phyloP scores from a whole-genome alignment of 37 sponge, comb jelly and placozoan genomes.

The Diacarnus erythraeanus region DNA sequence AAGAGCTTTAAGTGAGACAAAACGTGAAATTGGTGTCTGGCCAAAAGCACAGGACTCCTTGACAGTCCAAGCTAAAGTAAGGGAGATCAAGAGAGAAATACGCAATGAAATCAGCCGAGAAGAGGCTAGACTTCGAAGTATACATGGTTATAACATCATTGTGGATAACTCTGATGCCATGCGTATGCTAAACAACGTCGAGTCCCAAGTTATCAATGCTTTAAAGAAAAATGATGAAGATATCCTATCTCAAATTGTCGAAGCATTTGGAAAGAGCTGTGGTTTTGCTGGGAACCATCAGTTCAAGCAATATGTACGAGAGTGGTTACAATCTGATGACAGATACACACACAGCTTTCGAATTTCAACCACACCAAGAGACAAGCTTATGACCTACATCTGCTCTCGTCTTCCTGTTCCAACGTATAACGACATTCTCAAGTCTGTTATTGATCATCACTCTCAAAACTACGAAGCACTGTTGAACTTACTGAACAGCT shows the following conservation, averaged over 20 bases:
- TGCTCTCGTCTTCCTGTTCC: neutral
- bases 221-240: neutral
- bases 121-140: neutral
- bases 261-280: neutral
- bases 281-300: neutral
- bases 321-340: neutral
- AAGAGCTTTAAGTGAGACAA: neutral
- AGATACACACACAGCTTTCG: too few species aligned
- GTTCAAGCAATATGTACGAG: neutral
- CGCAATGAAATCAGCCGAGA: neutral
- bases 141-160: neutral
- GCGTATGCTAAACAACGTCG: neutral
- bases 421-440: slow-evolving; percentile 11
- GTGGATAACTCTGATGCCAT: neutral
- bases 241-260: neutral
- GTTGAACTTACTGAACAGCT: neutral
- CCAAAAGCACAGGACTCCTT: slow-evolving; percentile 10
- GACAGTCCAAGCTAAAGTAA: neutral
- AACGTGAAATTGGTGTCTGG: slow-evolving; percentile 12
- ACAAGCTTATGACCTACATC: neutral
- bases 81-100: neutral
- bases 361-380: neutral
- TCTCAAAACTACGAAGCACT: slow-evolving; percentile 4
- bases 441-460: neutral
- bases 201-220: slow-evolving; percentile 1